Percentiles rank a stretch among this genome's conserved stretches.
phyloP scores from a whole-genome alignment of 35 echinoderm and acorn worm genomes.

The Hemicentrotus pulcherrimus region DNA sequence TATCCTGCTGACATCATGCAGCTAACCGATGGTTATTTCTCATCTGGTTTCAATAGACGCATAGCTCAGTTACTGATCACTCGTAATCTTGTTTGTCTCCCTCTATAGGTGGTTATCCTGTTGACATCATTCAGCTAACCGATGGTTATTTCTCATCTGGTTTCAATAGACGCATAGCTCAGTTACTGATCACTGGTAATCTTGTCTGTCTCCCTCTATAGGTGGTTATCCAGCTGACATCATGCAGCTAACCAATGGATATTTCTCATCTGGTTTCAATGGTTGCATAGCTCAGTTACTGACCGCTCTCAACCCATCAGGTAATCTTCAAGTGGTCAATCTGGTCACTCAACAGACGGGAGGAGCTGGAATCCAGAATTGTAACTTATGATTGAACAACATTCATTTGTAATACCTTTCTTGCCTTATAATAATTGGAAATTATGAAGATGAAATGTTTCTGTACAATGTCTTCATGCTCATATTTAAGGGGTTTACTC shows the following conservation, averaged over 20 bases:
- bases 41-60: conserved; percentile 65
- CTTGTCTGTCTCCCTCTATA: conserved; percentile 44
- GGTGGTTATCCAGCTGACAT: conserved; percentile 76
- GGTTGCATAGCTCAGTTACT: conserved; percentile 79
- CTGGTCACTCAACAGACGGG: conserved; percentile 54
- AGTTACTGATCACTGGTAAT: background rate
- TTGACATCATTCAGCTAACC: conserved; percentile 64
- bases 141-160: conserved; percentile 61
- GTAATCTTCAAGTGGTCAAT: conserved; percentile 60
- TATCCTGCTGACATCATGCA: conserved; percentile 57
- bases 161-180: conserved; percentile 66
- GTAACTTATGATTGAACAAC: background rate
- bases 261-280: conserved; percentile 64
- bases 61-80: conserved; percentile 32
- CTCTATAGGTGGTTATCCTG: conserved; percentile 73
- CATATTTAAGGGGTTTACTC: too few relatives aligned
- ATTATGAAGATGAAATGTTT: too few relatives aligned
- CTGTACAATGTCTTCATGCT: too few relatives aligned
- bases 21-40: conserved; percentile 68
- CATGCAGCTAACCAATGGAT: conserved; percentile 59
- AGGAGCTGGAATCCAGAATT: conserved; percentile 68
- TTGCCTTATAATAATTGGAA: background rate
- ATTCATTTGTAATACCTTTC: background rate
- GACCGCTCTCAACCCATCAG: conserved; percentile 73
- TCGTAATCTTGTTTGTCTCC: conserved; percentile 18